Conservation (phyloP, 2,797 vertebrate genomes). For the Champsocephalus gunnari region DNA sequence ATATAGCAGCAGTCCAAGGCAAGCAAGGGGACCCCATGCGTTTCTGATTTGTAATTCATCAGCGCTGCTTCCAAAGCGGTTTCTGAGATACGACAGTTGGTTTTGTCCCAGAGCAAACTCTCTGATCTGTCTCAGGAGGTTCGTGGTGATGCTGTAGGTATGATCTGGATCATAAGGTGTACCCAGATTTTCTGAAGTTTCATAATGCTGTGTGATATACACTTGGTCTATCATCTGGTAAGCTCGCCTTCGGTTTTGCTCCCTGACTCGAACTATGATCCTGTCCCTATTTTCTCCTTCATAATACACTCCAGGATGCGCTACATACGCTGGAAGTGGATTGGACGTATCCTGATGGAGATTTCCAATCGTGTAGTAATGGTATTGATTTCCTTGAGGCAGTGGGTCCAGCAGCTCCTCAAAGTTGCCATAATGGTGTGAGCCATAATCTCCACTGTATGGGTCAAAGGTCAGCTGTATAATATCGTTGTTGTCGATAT, state of each 20-base stretch:
- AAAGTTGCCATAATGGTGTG: no score
- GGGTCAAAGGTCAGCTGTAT: no score
- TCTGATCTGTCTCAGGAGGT: constrained; percentile 52
- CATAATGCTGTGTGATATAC: no score
- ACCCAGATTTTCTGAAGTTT: neutral
- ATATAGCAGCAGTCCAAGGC: constrained; percentile 65
- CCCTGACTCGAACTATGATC: constrained; percentile 64
- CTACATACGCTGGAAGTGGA: constrained; percentile 56
- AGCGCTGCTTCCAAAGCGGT: constrained; percentile 22
- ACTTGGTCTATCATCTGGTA: neutral
- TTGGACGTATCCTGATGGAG: constrained; percentile 28
- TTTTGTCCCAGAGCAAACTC: constrained; percentile 33
- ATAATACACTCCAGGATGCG: neutral
- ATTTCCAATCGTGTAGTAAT: constrained; percentile 72
- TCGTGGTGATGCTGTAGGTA: constrained; percentile 40
- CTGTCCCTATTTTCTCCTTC: constrained; percentile 60
- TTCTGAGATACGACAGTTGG: constrained; percentile 20
- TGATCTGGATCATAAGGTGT: constrained; percentile 36
- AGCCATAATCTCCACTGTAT: no score
- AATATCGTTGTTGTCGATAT: constrained; percentile 7
- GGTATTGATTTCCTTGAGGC: no score
- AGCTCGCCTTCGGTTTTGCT: neutral
- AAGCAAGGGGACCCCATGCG: constrained; percentile 55
- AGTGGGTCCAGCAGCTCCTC: no score
- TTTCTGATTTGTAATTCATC: constrained; percentile 20